phyloP scores from a whole-genome alignment of 2,888 invertebrate species.

The Synanthedon vespiformis region DNA sequence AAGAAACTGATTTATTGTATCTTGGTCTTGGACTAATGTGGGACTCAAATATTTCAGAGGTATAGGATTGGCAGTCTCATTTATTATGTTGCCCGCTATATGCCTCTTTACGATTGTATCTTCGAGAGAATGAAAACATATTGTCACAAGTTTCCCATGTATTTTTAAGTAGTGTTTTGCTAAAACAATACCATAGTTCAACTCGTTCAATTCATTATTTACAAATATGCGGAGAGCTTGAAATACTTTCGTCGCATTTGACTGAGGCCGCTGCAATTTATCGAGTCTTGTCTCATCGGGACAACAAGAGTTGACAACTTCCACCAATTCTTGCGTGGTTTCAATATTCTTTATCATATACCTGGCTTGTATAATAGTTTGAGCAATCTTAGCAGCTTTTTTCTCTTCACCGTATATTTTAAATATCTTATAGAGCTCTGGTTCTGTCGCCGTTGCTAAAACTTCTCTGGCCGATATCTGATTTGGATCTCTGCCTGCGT shows the following conservation, averaged over 20 bases:
- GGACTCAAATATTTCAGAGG: conserved; percentile 80
- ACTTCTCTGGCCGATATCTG: conserved; percentile 90
- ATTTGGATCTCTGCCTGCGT: conserved; percentile 76
- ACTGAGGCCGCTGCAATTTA: conserved; percentile 79
- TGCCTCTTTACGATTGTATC: conserved; percentile 94
- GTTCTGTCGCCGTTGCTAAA: conserved; percentile 81
- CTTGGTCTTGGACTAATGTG: conserved; percentile 67
- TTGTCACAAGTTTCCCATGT: conserved; percentile 82
- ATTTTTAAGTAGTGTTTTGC: conserved; percentile 82
- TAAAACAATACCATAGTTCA: conserved; percentile 87
- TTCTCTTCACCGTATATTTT: conserved; percentile 94
- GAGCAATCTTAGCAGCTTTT: conserved; percentile 85
- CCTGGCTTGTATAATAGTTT: conserved; percentile 87
- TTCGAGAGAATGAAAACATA: conserved; percentile 94
- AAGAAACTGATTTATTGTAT: conserved; percentile 72
- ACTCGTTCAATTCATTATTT: conserved; percentile 95
- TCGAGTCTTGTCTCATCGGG: conserved; percentile 73
- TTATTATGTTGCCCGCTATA: conserved; percentile 80
- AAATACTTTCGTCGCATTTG: conserved; percentile 92
- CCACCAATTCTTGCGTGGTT: conserved; percentile 86
- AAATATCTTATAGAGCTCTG: conserved; percentile 84
- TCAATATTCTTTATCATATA: conserved; percentile 79
- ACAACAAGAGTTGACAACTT: conserved; percentile 75
- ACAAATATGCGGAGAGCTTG: conserved; percentile 95
- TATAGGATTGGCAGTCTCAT: conserved; percentile 77